Base-by-base conservation (phyloP, 2,797 vertebrate genomes). In the Anguilla megastoma region DNA sequence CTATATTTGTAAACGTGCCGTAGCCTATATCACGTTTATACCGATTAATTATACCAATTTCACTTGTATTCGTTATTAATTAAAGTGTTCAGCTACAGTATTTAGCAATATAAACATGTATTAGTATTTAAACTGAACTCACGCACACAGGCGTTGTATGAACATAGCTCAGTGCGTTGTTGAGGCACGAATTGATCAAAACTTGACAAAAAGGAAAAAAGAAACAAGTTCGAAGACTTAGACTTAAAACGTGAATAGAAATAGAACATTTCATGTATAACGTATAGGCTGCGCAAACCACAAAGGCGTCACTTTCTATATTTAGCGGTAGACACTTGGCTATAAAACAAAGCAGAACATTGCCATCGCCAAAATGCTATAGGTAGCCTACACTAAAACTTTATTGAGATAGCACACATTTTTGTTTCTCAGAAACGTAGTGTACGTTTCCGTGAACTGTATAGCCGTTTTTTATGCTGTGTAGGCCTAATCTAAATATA, bases 251-350 rank as follows among this genome's bases (percentile, higher is more conserved):
- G 12, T 54, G 52, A 45, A 45, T 52, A 52, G 9, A 12, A 58
- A 58, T 58, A 58, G 2, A 58, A 58, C 0, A 58, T 16, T 0
- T 58, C 56, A 58, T 10, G 50, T 52, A 52, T 58, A 58, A 58
- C 56, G 0, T 58, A 69, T n/a, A 63, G 58, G 58, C 58, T 63
- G 27, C 24, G 63, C n/a, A 69, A 69, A n/a, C 7, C 63, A 69
- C 27, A n/a, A n/a, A n/a, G 63, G 63, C 63, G 63, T 27, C 24
- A 69, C 24, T 69, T n/a, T 69, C 63, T 27, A 69, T 69, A 69
- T 69, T 69, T 69, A 69, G 63, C 63, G 27, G n/a, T n/a, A n/a
- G 63, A 58, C 63, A 69, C 63, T 69, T 69, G n/a, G 24, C 63
- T n/a, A 69, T 69, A 69, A 69, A 69, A 66, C 14, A 69, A 69